phyloP scores from a whole-genome alignment of 2,888 invertebrate species.

The Oxycera nigricornis region DNA sequence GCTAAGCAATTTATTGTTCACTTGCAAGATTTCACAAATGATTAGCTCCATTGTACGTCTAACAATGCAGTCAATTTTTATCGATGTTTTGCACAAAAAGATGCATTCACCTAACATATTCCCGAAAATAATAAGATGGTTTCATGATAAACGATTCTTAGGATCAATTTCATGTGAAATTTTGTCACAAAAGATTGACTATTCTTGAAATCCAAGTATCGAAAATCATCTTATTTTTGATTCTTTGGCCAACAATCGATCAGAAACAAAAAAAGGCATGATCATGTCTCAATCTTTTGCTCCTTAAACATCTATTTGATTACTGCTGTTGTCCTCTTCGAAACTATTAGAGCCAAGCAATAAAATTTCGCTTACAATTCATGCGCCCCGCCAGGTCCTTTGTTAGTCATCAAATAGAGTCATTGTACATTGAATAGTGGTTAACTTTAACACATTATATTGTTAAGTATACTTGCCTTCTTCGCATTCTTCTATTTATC shows the following conservation, averaged over 20 bases:
- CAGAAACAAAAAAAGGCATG: conserved; percentile 29
- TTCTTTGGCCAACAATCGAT: conserved; percentile 16
- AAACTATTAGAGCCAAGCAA: conserved; percentile 17
- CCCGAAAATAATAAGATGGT: neutral
- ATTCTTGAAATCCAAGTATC: conserved; percentile 5
- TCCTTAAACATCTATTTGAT: conserved; percentile 24
- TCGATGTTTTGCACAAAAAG: neutral
- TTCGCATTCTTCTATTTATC: conserved; percentile 37
- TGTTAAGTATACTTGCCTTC: conserved; percentile 33
- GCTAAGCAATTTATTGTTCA: too few relatives aligned
- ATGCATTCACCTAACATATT: neutral
- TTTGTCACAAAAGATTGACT: conserved; percentile 26
- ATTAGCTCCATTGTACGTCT: neutral
- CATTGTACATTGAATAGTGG: conserved; percentile 45
- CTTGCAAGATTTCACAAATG: conserved; percentile 5
- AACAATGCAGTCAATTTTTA: neutral
- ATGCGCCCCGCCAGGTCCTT: conserved; percentile 33
- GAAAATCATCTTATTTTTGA: neutral
- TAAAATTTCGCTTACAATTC: conserved; percentile 43
- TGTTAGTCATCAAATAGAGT: conserved; percentile 41
- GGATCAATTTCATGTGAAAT: neutral
- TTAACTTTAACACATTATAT: conserved; percentile 45
- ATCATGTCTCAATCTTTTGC: conserved; percentile 28
- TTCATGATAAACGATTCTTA: conserved; percentile 17
- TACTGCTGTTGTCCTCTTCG: neutral